Evolutionary conservation across 1,140 invertebrate genomes (phyloP), one percentile per base, ranked within the genome.

Genomic region (Arctopsyche grandis): DNA sequence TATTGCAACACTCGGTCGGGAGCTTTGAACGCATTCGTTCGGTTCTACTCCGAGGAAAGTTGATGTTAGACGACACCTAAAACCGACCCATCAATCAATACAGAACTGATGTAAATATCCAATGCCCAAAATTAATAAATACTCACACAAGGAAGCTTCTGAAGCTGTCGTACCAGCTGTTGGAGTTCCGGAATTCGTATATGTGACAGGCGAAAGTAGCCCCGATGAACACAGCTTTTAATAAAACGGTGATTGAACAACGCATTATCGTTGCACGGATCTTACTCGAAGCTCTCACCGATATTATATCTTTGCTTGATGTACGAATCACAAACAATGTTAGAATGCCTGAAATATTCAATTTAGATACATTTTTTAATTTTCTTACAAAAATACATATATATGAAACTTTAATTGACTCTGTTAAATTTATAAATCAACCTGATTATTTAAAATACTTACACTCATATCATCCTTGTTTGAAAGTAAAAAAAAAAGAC

Each of bases 241-340:
- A 90, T 46, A 93, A 85, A 0, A 93, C 92, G 83, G 95, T 96
- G 0, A 94, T 85, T 1, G 92, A 92, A 87, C 96, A 93, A 78
- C 95, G 90, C 5, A 95, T 91, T 56, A 97, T 96, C 14, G 94
- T 95, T 78, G 93, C 91, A 74, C 92, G 91, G 80, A 97, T 96
- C 88, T 96, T 95, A 74, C 92, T 91, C 74, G 92, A 94, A 0
- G 94, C 94, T 81, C 93, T 91, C 77, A 93, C 91, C 0, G 94
- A 95, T 82, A 97, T 94, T 24, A 96, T 92, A 80, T 95, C 94
- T 78, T 93, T 92, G 78, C 94, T 94, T 43, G 92, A 93, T 76
- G 94, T 93, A 82, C 94, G 94, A 38, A 97, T 87, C 74, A 91
- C 91, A 83, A 96, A 92, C 38, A 97, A 86, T 7, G 93, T 94